phyloP scores from a whole-genome alignment of 2,113 vertebrate species.

The Lampris incognitus region DNA sequence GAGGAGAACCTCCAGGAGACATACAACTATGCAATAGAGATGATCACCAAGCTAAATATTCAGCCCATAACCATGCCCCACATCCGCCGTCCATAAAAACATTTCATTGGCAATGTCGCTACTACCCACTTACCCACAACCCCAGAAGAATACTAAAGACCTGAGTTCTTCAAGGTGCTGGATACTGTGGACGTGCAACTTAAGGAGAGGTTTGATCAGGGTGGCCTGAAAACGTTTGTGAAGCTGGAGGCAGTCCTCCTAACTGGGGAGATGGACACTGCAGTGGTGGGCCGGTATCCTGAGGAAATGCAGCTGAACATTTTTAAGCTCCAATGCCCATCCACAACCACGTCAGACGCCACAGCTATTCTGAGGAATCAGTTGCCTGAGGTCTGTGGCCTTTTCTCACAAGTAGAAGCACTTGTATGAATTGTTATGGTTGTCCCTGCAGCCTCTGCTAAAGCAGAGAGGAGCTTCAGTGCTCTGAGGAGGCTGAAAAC shows the following conservation, averaged over 20 bases:
- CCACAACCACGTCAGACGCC: not conserved
- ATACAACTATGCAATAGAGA: not conserved
- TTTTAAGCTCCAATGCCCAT: not conserved
- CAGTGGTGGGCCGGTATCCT: slow-evolving; percentile 11
- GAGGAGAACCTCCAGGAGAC: not conserved
- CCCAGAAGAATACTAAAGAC: slow-evolving; percentile 4
- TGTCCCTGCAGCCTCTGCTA: slow-evolving; percentile 11
- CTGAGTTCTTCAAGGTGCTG: slow-evolving; percentile 1
- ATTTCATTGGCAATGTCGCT: not conserved
- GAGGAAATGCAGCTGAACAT: slow-evolving; percentile 15
- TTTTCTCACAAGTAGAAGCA: slow-evolving; percentile 13
- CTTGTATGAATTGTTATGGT: slow-evolving; percentile 10
- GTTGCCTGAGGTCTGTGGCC: not conserved
- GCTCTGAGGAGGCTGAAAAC: slow-evolving; percentile 22
- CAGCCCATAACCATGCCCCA: not conserved
- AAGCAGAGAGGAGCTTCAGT: slow-evolving; percentile 26
- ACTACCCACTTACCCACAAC: not conserved
- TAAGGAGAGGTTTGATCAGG: slow-evolving; percentile 14
- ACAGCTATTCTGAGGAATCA: not conserved
- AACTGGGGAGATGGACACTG: slow-evolving; percentile 9
- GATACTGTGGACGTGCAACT: slow-evolving; percentile 7
- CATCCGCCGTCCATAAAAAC: not conserved
- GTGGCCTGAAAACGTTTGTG: not conserved
- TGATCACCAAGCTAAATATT: not conserved
- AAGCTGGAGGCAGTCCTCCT: slow-evolving; percentile 4